These are phyloP conservation scores for Phaethon lepturus DNA, from an alignment of 2,113 vertebrate genomes.

Conservation along the genomic window DNA sequence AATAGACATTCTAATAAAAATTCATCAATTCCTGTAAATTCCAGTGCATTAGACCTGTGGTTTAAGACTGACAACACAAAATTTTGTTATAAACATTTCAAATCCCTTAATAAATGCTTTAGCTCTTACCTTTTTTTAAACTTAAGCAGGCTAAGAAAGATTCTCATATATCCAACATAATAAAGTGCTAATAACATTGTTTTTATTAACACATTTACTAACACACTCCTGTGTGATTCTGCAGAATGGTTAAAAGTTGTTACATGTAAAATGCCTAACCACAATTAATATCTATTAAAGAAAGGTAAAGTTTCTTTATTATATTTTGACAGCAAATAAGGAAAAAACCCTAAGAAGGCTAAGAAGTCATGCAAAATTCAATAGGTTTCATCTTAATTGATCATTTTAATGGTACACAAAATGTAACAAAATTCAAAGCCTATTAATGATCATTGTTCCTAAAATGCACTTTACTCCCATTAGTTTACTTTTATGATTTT, in stretches of 20 bases:
- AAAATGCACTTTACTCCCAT: not conserved
- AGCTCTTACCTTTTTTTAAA: slow-evolving; percentile 28
- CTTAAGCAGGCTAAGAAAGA: not conserved
- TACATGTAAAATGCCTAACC: not conserved
- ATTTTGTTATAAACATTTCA: slow-evolving; percentile 22
- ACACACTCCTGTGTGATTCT: not conserved
- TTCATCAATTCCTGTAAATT: slow-evolving; percentile 76
- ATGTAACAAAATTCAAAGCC: slow-evolving; percentile 8
- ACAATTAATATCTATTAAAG: not conserved
- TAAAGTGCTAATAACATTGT: not conserved
- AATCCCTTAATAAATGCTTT: slow-evolving; percentile 39
- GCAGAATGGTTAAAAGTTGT: not conserved
- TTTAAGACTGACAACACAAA: slow-evolving; percentile 65
- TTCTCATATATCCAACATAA: slow-evolving; percentile 5
- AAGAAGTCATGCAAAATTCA: not conserved
- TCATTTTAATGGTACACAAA: not conserved
- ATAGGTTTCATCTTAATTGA: not conserved
- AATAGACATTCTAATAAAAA: slow-evolving; percentile 87
- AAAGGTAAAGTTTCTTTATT: slow-evolving; percentile 4
- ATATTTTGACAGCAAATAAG: not conserved
- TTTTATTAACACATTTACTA: not conserved
- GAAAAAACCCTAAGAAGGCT: not conserved
- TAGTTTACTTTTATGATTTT: not conserved
- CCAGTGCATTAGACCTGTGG: slow-evolving; percentile 78
- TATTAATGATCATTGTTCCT: not conserved